phyloP scores from a whole-genome alignment of 2,113 vertebrate species.

The Machaerirhynchus nigripectus region DNA sequence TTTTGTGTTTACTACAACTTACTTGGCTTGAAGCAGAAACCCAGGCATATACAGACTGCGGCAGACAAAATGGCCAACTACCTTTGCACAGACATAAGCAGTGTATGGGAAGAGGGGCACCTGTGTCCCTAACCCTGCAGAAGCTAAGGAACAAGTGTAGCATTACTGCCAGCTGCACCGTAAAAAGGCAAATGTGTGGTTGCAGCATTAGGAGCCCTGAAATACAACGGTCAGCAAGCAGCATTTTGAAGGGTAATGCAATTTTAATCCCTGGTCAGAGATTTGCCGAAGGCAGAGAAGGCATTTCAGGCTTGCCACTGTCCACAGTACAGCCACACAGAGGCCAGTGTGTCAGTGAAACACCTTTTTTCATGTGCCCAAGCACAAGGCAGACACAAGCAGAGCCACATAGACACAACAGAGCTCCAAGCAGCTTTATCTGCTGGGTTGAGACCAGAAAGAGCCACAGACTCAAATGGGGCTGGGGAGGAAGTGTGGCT shows the following conservation, averaged over 20 bases:
- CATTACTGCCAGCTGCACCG: neutral
- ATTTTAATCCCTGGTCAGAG: neutral
- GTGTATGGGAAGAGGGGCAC: neutral
- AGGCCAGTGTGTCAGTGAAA: neutral
- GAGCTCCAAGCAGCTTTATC: accelerated
- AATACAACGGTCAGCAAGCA: neutral
- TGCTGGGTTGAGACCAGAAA: neutral
- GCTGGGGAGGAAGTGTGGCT: neutral
- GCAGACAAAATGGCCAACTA: neutral
- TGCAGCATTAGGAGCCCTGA: neutral
- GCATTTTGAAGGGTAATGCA: neutral
- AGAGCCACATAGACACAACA: neutral
- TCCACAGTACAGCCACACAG: neutral
- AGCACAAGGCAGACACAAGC: neutral
- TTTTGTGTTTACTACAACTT: neutral
- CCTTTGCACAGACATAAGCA: neutral
- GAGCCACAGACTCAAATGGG: neutral
- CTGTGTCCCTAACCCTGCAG: neutral
- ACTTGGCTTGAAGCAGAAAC: neutral
- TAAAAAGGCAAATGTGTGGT: neutral
- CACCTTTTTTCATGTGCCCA: neutral
- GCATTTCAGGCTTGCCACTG: neutral
- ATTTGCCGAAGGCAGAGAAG: neutral
- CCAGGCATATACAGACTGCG: neutral
- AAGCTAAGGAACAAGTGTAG: neutral